Percentiles rank a stretch among this genome's conserved stretches.
phyloP scores from a whole-genome alignment of 1,140 invertebrate genomes.

The Drosophila obscura region DNA sequence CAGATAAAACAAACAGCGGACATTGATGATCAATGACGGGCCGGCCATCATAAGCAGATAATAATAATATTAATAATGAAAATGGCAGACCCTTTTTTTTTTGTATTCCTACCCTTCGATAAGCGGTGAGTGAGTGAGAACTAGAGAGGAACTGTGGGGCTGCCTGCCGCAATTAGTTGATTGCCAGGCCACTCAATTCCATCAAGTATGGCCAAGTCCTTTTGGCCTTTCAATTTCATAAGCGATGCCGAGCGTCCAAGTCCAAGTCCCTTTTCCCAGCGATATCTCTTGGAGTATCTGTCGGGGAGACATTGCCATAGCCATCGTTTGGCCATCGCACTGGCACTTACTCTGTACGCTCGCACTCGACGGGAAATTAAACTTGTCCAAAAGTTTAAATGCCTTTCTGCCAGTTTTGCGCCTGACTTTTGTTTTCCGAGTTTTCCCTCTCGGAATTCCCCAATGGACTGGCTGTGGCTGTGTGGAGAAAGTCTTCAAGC shows the following conservation, averaged over 20 bases:
- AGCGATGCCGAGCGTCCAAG: slow-evolving; percentile 14
- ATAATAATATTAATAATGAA: slow-evolving; percentile 52
- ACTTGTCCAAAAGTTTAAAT: slow-evolving; percentile 81
- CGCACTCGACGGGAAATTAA: slow-evolving; percentile 76
- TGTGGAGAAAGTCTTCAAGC: too few relatives aligned
- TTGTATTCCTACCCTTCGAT: not conserved
- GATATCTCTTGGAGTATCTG: slow-evolving; percentile 15
- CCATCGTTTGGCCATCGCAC: not conserved
- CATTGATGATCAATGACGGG: slow-evolving; percentile 27
- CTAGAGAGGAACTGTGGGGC: slow-evolving; percentile 9
- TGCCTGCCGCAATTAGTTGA: slow-evolving; percentile 70
- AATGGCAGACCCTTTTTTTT: slow-evolving; percentile 33
- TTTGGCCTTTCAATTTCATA: slow-evolving; percentile 64
- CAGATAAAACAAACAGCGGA: too few relatives aligned
- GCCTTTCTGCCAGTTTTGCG: slow-evolving; percentile 72
- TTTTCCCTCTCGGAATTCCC: slow-evolving; percentile 24
- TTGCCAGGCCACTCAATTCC: slow-evolving; percentile 62
- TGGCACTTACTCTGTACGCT: slow-evolving; percentile 31
- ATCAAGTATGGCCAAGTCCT: slow-evolving; percentile 70
- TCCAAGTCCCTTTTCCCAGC: not conserved
- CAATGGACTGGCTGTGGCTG: slow-evolving; percentile 21
- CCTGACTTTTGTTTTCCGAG: slow-evolving; percentile 73
- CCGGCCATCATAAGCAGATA: slow-evolving; percentile 58
- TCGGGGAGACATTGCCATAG: slow-evolving; percentile 5
- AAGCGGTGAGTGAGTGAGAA: not conserved